phyloP scores from a whole-genome alignment of 2,113 vertebrate genomes.

The Megaleporinus macrocephalus region DNA sequence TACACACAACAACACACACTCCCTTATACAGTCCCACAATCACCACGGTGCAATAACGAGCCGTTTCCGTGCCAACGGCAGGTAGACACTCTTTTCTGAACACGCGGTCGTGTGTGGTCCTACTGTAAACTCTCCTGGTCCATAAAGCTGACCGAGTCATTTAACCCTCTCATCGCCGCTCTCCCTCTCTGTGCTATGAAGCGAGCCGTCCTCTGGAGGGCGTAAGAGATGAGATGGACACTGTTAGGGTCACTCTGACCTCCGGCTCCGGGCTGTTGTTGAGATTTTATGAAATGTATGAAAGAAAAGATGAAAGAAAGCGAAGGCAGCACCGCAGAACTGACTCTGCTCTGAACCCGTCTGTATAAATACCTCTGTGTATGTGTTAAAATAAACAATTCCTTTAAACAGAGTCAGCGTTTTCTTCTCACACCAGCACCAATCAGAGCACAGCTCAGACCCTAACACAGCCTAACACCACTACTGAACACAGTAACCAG shows the following conservation, averaged over 20 bases:
- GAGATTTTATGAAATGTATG: conserved; percentile 71
- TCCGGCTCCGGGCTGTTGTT: conserved; percentile 70
- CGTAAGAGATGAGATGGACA: conserved; percentile 62
- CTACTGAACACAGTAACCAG: too few species aligned
- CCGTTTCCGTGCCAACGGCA: neutral
- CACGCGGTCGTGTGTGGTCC: neutral
- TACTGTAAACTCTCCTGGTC: neutral
- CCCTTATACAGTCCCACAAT: neutral
- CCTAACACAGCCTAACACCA: too few species aligned
- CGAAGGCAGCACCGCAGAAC: conserved; percentile 60
- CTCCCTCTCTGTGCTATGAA: conserved; percentile 68
- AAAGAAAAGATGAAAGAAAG: conserved; percentile 71
- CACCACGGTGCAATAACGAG: conserved; percentile 10
- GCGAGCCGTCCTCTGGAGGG: conserved; percentile 72
- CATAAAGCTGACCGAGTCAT: neutral
- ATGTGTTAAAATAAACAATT: conserved; percentile 86
- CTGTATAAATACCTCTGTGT: conserved; percentile 80
- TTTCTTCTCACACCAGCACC: too few species aligned
- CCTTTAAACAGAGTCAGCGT: conserved; percentile 71
- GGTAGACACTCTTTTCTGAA: neutral
- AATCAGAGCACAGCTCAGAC: too few species aligned
- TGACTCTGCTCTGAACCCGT: conserved; percentile 83
- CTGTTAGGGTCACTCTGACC: conserved; percentile 61
- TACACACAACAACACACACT: neutral
- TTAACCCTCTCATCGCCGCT: conserved; percentile 57